These are phyloP conservation scores for Sphaerophoria rueppellii DNA, from an alignment of 2,888 invertebrate genomes.

Conservation along the genomic window DNA sequence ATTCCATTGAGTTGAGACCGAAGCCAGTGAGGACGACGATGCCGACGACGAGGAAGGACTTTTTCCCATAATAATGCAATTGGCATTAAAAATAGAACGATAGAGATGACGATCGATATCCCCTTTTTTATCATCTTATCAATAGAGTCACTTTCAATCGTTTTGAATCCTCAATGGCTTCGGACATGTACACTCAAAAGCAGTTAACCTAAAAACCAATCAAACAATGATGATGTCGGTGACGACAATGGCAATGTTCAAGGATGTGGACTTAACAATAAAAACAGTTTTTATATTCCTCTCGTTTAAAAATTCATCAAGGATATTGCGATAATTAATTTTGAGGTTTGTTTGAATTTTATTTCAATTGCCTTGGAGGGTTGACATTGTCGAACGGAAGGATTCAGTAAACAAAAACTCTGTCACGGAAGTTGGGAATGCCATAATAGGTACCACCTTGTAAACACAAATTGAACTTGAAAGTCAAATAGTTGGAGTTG, in stretches of 20 bases:
- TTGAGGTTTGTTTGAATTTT: constrained; percentile 12
- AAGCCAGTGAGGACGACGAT: not conserved
- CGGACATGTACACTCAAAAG: constrained; percentile 32
- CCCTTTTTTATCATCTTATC: not conserved
- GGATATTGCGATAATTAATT: constrained; percentile 45
- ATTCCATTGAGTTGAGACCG: not conserved
- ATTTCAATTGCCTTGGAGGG: not conserved
- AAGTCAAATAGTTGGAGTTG: not conserved
- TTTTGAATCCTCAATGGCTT: too few relatives aligned
- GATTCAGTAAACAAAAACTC: not conserved
- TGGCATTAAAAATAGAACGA: constrained; percentile 24
- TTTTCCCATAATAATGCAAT: constrained; percentile 42
- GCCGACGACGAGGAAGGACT: constrained; percentile 3
- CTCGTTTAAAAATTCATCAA: constrained; percentile 23
- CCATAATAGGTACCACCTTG: not conserved
- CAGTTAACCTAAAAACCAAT: constrained; percentile 11
- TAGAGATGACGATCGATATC: not conserved
- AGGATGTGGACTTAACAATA: constrained; percentile 35
- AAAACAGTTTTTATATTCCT: constrained; percentile 1
- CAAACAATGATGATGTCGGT: too few relatives aligned
- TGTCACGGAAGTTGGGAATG: constrained; percentile 19
- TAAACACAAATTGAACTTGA: constrained; percentile 17
- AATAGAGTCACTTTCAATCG: not conserved
- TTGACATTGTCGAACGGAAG: not conserved
- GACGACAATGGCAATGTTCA: constrained; percentile 2